Evolutionary conservation across 1,140 invertebrate genomes (phyloP).

Genomic region (Pemphigus obesinymphae): DNA sequence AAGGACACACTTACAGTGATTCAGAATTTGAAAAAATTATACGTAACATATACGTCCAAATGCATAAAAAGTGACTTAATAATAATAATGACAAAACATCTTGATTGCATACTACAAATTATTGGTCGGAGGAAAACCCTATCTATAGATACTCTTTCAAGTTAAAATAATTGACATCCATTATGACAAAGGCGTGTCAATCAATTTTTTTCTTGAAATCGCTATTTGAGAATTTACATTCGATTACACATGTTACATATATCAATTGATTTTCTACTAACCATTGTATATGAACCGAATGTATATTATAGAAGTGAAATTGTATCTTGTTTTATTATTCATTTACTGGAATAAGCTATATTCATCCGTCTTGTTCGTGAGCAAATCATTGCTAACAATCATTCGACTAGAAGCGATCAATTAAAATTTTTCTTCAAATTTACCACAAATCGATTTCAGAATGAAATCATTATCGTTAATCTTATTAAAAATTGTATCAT

Average conservation of each 20-base stretch:
- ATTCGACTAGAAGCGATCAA: constrained; percentile 64
- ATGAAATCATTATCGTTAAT: constrained; percentile 93
- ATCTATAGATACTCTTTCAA: constrained; percentile 84
- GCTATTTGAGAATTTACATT: constrained; percentile 58
- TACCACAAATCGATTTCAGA: constrained; percentile 83
- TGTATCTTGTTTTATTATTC: constrained; percentile 87
- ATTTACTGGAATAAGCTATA: constrained; percentile 74
- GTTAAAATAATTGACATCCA: constrained; percentile 89
- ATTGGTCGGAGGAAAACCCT: constrained; percentile 92
- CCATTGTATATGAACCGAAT: constrained; percentile 95
- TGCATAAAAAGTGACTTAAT: background rate
- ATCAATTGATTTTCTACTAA: constrained; percentile 49
- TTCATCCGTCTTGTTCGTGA: constrained; percentile 63
- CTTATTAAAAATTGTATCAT: constrained; percentile 97
- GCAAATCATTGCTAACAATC: constrained; percentile 57
- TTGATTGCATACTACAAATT: constrained; percentile 88
- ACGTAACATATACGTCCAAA: background rate
- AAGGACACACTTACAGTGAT: background rate
- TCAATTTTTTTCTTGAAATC: constrained; percentile 93
- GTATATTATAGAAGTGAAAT: constrained; percentile 87
- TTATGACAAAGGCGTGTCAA: constrained; percentile 87
- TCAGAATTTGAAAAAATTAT: constrained; percentile 23
- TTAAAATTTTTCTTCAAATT: constrained; percentile 94
- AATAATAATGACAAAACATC: constrained; percentile 54
- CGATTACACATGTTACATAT: background rate